Evolutionary conservation across 2,888 invertebrate species (phyloP), one percentile per base, ranked within the genome.

Genomic region (Philonicus albiceps): DNA sequence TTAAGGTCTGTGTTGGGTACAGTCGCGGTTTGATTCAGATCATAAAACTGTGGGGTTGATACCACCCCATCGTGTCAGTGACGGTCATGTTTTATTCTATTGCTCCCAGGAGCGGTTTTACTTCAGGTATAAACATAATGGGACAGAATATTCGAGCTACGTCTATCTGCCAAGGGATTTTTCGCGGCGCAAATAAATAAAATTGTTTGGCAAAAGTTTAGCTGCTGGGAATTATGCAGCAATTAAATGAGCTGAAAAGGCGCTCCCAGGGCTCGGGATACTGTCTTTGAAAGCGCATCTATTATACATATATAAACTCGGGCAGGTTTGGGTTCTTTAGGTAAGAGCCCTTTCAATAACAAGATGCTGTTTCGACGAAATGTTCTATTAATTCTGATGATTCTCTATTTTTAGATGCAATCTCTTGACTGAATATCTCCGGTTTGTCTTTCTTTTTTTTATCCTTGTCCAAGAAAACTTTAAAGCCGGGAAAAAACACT

Each of bases 231-330:
- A 64, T 81, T 55, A 64, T 81, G 13, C 81, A 81, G 81, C 81
- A 81, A 81, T 81, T 81, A 81, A 81, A 81, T 49, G 81, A 55
- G 81, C 22, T 81, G 81, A 81, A 81, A 76, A n/a, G 40, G 30
- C 27, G 34, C 6, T 55, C 31, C 19, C 49, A 43, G 53, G 22
- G 30, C 55, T 22, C 55, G 55, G 19, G 53, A 55, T 55, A 64
- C 49, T 64, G 19, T 30, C 64, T 16, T 64, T 8, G 81, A 34
- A 81, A 19, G 37, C 55, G 64, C 81, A 81, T 81, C 64, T 81
- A 81, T 81, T 81, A 81, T 81, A 34, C 53, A 43, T 7, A 40
- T 11, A 81, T 81, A 11, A 81, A 55, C 31, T 27, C 27, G 55
- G 64, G 34, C 55, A 55, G 13, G 40, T 43, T 16, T 43, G 16